Conservation (phyloP, 2,888 invertebrate species). For the Tachina lurida region DNA sequence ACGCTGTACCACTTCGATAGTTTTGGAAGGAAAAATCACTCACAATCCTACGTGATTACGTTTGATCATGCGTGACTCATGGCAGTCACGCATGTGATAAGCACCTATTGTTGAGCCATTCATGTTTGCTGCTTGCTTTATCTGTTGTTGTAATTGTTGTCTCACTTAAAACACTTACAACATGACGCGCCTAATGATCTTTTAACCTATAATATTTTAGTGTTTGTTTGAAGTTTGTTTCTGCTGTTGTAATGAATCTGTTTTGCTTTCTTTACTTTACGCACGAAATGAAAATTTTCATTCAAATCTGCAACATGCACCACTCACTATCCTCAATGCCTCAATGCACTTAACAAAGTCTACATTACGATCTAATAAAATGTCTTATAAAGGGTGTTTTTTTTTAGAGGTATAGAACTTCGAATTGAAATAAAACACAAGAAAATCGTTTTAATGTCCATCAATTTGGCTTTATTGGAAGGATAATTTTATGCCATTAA, state of each 20-base stretch:
- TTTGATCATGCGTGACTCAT: no score
- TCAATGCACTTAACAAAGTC: conserved; percentile 20
- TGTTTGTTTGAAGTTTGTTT: not conserved
- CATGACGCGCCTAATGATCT: conserved; percentile 79
- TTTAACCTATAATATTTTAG: conserved; percentile 74
- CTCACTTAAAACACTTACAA: conserved; percentile 43
- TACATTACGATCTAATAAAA: not conserved
- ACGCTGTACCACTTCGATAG: no score
- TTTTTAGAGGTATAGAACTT: no score
- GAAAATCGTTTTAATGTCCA: no score
- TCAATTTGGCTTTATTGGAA: no score
- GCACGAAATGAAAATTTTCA: conserved; percentile 57
- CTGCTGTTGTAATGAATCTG: not conserved
- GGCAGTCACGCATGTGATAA: no score
- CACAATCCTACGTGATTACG: no score
- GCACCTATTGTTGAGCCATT: not conserved
- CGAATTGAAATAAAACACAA: no score
- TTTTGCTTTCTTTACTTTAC: conserved; percentile 42
- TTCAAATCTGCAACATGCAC: conserved; percentile 27
- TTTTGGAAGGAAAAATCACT: no score
- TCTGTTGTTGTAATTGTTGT: conserved; percentile 50
- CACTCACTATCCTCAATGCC: not conserved
- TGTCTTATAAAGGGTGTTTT: no score
- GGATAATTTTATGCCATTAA: no score
- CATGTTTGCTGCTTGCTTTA: conserved; percentile 5